Evolutionary conservation across 1,140 invertebrate genomes (phyloP).

Genomic region (Drosophila nigromelanica): DNA sequence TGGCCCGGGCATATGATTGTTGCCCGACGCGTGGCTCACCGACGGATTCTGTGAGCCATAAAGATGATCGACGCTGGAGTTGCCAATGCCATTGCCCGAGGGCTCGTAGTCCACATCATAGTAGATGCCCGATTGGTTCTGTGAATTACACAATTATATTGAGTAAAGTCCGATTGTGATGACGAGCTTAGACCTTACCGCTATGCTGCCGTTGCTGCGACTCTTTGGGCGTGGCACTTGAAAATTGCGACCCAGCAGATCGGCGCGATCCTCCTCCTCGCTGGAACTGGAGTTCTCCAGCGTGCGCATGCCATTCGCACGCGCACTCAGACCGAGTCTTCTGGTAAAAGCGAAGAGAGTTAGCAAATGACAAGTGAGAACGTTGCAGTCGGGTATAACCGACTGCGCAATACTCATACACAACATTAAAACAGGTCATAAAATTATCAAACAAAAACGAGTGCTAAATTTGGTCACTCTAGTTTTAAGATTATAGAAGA

Average conservation of each 20-base stretch:
- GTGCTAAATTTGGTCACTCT: neutral
- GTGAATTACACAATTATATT: slow-evolving; percentile 59
- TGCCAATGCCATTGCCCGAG: slow-evolving; percentile 85
- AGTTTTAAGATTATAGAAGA: no score
- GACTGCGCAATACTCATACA: no score
- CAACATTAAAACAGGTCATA: no score
- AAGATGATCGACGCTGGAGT: slow-evolving; percentile 75
- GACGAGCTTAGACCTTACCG: slow-evolving; percentile 84
- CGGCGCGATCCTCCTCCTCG: slow-evolving; percentile 89
- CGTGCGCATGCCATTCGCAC: slow-evolving; percentile 83
- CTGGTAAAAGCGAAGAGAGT: slow-evolving; percentile 35
- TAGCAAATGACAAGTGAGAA: neutral
- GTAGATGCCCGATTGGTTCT: slow-evolving; percentile 94
- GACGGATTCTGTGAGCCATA: slow-evolving; percentile 81
- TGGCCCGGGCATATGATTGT: slow-evolving; percentile 85
- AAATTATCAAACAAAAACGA: no score
- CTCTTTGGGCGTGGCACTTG: slow-evolving; percentile 92
- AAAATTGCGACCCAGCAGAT: slow-evolving; percentile 88
- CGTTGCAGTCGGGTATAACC: neutral
- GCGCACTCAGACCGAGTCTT: slow-evolving; percentile 82
- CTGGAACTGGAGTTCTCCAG: slow-evolving; percentile 87
- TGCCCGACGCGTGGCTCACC: slow-evolving; percentile 67
- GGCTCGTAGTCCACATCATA: slow-evolving; percentile 94
- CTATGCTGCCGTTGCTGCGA: slow-evolving; percentile 88
- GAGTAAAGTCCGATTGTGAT: neutral